Evolutionary conservation across 1,140 invertebrate genomes (phyloP), one percentile per base, ranked within the genome.

Genomic region (Papilio helenus): DNA sequence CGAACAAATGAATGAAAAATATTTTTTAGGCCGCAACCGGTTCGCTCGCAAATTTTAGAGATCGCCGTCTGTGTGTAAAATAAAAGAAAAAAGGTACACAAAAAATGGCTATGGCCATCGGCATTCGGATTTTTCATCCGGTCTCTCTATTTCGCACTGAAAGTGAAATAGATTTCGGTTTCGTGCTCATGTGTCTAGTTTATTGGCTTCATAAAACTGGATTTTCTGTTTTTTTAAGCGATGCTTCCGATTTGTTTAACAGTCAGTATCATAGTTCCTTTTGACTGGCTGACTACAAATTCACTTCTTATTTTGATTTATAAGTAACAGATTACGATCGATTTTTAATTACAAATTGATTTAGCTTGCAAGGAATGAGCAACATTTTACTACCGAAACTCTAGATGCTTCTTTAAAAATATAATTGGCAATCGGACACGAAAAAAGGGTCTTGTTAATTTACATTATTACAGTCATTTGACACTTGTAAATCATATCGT

Each of bases 1-100:
- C 82, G 81, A 79, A 83, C 83, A 84, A 86, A 86, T 89, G 87
- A 89, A 89, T 89, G 87, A 82, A 83, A 84, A 86, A 87, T 85
- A 86, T 85, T 89, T 88, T 87, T 89, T 87, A 84, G 86, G 85
- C 80, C 80, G 81, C 81, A 81, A 81, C 84, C 83, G 85, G 84
- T 79, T 85, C 81, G 73, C 84, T 87, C 85, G 84, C 83, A 79
- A 84, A 84, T 87, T 87, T 89, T 89, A 88, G 85, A 85, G 84
- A 85, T 88, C 85, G 83, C 79, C 85, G 84, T 85, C 86, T 87
- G 58, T 44, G 26, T 46, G 14, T 16, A 71, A 88, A 89, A 88
- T 87, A 87, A 83, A 80, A 82, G 65, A 76, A 82, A 81, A 82
- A 83, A 85, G 81, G 76, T 78, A 82, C 42, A 44, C 44, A 74